Evolutionary conservation across 2,113 vertebrate genomes (phyloP), one percentile per base, ranked within the genome.

Genomic region (Platycercus adscitus): DNA sequence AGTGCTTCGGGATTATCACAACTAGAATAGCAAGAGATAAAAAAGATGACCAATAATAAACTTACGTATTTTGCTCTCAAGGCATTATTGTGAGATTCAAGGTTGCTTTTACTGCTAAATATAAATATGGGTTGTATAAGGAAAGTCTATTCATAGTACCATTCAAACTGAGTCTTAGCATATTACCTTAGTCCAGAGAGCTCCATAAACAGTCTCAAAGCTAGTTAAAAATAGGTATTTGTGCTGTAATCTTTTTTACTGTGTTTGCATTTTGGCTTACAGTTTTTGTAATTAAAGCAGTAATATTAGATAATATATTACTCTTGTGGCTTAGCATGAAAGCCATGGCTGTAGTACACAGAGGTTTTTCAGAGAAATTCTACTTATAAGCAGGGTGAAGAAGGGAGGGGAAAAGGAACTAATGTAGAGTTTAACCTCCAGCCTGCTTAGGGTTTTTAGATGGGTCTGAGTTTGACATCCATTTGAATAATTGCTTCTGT

Each of bases 201-300:
- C 88, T 96, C 87, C 77, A 88, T 95, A 96, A 98, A 95, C 70
- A 68, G 43, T 90, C 87, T 92, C 88, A 86, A 75, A 84, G 81
- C 91, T 95, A 63, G 88, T 91, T 89, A 81, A 95, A 96, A 97
- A 93, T 70, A 96, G 84, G 19, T 95, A 90, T 97, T 97, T 97
- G 96, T 96, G 88, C 46, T 33, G 52, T 96, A 91, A 96, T 97
- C 91, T 96, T 93, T 97, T 97, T 96, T 95, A 96, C 78, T 92
- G 47, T 88, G 64, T 82, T 52, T 95, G 65, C 78, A 55, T 88
- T 97, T 95, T 92, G 88, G 91, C 93, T 97, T 95, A 94, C 69
- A 63, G 81, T 93, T 98, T 96, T 97, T 89, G 35, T 97, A 97
- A 98, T 98, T 97, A 97, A 97, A 96, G 86, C 71, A 94, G 86